Evolutionary conservation across 2,797 vertebrate genomes (phyloP), one percentile per base, ranked within the genome.

Genomic region (Dromococcyx pavoninus): DNA sequence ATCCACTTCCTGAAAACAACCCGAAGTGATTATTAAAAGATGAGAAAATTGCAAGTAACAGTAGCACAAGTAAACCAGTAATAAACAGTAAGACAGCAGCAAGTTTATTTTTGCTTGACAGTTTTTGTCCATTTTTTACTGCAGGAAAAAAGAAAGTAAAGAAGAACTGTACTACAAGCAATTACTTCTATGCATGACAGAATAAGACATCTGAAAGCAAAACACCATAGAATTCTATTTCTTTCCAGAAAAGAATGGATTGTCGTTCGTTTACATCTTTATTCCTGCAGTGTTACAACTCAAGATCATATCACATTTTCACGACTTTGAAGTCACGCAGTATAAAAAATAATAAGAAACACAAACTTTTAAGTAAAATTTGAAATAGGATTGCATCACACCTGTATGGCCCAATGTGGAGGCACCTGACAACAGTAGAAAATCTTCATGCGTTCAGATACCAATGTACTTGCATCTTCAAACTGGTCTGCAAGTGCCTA

Each of bases 351-450:
- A 69, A 22, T 13, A 67, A 62, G 5, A 28, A 91, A 10, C 5
- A 66, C 9, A 58, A 33, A 58, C 50, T 80, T 79, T 35, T 62
- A 75, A 65, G 18, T 3, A 86, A 83, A 70, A 44, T 23, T 7
- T 76, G 48, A 69, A 89, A 77, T 5, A 11, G 25, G 8, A 51
- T 43, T 65, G 28, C 15, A 76, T 57, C 93, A 54, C 22, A 99
- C 99, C 99, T 99, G 98, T 90, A 99, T 91, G 17, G 96, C 96
- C 99, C 99, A 99, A 54, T 90, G 98, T 25, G 99, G 98, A 10
- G 98, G 99, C 24, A 98, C 98, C 46, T 98, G 98, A 69, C 98
- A 99, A 94, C 98, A 99, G 97, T 99, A 99, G 97, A 99, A 99
- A 87, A 99, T 93, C 96, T 99, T 99, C 90, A 99, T 98, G 11